Base-by-base conservation (phyloP, 2,113 vertebrate species). In the Mastomys natalensis region DNA sequence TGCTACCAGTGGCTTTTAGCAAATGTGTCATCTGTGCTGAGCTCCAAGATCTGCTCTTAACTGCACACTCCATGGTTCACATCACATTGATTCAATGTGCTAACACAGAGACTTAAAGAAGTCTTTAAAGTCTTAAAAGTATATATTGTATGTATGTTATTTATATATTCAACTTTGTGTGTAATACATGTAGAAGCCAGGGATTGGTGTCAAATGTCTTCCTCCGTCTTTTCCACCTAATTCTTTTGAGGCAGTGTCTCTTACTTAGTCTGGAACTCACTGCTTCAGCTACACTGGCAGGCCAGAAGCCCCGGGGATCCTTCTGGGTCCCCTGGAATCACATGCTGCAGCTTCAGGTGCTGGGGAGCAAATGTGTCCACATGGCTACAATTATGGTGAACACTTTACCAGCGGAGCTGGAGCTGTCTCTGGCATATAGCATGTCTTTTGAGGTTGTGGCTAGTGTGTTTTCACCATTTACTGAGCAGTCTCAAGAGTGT, bases 1-100 rank as follows among this genome's bases (percentile, higher is more conserved):
- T 80, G 70, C 78, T 91, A 43, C 48, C 68, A 29, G 2, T 76
- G 53, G 37, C 88, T 94, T 87, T 96, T 89, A 15, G 40, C 62
- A 86, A 64, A 40, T 24, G 53, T n/a, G n/a, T 93, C 89, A 40
- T 93, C 96, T 94, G 45, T 78, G 82, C 93, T 26, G 2, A 29
- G 68, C 19, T 80, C 60, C 62, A 66, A 84, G 58, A 40, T 91
- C 62, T 81, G 1, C 86, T 73, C 51, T 87, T 74, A 68, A 87
- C 74, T 74, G 58, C 88, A 3, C 3, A 0, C 55, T 94, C 87
- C 91, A 16, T 80, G 15, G 91, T 96, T 95, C 26, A 84, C 51
- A 90, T 87, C 48, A 64, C 81, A 31, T 68, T 82, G 94, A 93
- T 62, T 86, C 55, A 64, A 90, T 78, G 40, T 68, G 43, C 64